A percentile compares a stretch with the other conserved stretches of the same genome.
Evolutionary conservation across 2,797 vertebrate genomes (phyloP).

Genomic region (Etheostoma perlongum): DNA sequence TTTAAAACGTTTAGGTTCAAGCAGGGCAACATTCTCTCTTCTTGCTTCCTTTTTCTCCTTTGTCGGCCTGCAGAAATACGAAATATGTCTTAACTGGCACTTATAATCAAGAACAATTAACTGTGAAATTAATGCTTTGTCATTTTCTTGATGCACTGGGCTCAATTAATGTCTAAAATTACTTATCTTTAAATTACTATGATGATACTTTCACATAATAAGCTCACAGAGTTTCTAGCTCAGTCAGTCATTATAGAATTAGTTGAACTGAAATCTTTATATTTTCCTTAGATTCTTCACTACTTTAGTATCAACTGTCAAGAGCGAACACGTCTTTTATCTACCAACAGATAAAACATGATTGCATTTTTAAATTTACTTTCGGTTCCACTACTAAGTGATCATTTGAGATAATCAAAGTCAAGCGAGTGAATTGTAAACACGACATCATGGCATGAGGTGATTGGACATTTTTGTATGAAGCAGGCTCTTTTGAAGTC

Average conservation of each 20-base stretch:
- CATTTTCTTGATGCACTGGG: background rate
- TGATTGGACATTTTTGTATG: background rate
- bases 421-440: background rate
- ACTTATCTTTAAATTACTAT: no score
- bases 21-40: background rate
- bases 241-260: background rate
- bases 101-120: background rate
- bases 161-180: slow-evolving; percentile 5
- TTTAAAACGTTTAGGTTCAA: background rate
- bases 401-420: background rate
- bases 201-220: background rate
- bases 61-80: background rate
- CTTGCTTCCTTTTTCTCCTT: background rate
- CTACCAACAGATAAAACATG: background rate
- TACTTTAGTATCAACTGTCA: background rate
- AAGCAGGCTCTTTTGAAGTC: background rate
- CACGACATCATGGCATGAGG: background rate
- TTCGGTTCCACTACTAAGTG: background rate
- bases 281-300: background rate
- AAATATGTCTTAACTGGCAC: background rate
- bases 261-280: background rate
- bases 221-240: background rate
- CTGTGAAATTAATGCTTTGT: background rate
- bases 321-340: background rate
- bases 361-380: background rate